phyloP scores from a whole-genome alignment of 2,113 vertebrate species.

The Verasper variegatus region DNA sequence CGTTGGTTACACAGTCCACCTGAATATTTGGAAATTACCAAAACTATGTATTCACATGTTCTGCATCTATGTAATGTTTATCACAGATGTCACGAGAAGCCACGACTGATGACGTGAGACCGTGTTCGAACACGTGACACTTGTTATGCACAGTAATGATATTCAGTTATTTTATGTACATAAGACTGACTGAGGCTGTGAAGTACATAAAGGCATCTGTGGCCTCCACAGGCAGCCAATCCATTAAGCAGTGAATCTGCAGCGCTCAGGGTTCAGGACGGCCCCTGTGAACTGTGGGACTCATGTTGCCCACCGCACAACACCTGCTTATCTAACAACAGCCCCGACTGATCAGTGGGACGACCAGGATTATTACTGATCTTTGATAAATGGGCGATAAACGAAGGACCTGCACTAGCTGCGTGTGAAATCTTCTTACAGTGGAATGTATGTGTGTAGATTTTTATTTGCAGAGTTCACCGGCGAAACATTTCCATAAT shows the following conservation, averaged over 20 bases:
- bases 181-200: slow-evolving; percentile 40
- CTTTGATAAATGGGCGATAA: slow-evolving; percentile 27
- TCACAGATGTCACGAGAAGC: neutral
- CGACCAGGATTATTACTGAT: slow-evolving; percentile 25
- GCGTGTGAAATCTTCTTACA: slow-evolving; percentile 31
- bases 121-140: neutral
- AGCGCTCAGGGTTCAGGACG: slow-evolving; percentile 36
- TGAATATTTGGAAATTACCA: too few species aligned
- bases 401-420: neutral
- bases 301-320: slow-evolving; percentile 33
- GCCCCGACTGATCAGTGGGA: slow-evolving; percentile 30
- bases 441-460: slow-evolving; percentile 37
- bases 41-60: too few species aligned
- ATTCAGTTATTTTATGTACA: neutral
- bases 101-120: neutral
- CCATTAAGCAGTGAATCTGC: slow-evolving; percentile 48
- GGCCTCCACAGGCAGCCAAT: slow-evolving; percentile 47
- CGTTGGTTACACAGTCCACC: too few species aligned
- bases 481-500: slow-evolving; percentile 50
- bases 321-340: slow-evolving; percentile 42
- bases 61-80: neutral
- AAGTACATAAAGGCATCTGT: slow-evolving; percentile 57
- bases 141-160: neutral
- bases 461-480: slow-evolving; percentile 49
- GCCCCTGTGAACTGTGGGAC: slow-evolving; percentile 41